Base-by-base conservation (phyloP, 2,113 vertebrate species). In the Arenaria interpres region DNA sequence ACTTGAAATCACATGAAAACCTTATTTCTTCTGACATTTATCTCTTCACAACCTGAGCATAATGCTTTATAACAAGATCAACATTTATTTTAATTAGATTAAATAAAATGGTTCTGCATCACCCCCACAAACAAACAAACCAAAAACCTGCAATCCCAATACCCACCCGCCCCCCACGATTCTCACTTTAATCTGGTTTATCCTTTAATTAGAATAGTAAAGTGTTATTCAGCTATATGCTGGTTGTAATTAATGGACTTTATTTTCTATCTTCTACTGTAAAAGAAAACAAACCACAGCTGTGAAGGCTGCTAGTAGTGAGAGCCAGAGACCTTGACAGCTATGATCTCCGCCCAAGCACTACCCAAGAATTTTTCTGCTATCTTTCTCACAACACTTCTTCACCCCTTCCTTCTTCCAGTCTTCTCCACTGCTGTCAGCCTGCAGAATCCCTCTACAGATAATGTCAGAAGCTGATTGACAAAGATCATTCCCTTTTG, bases 161-260 rank as follows among this genome's bases (percentile, higher is more conserved):
- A 6, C 3, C 7, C 5, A 8, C 3, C 16, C 9, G 3, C 7
- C 7, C 8, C 3, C 1, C 2, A 6, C 2, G 8, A 11, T 24
- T 71, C 33, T 41, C 27, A 45, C 8, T 85, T 79, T 41, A 78
- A 67, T 4, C 2, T 23, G 59, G 13, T 76, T 87, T 48, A 21
- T 81, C 5, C 5, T 87, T 81, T 81, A 48, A 91, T 33, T 18
- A 35, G 12, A 63, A 86, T 7, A 0, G 4, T 6, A 23, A 14
- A 57, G 56, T 43, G 18, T 48, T 87, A 48, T 27, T 91, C 12
- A 57, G 14, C 11, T 93, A 6, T 69, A n/a, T 56, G 8, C 3
- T 50, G 21, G 4, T 63, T 32, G 16, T 33, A 78, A 12, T 22
- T 6, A 57, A 50, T 25, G 7, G 8, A 37, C 3, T 79, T 56